A percentile compares a stretch with the other conserved stretches of the same genome.
Conservation (phyloP, 2,888 invertebrate genomes). For the Abrostola tripartita region DNA sequence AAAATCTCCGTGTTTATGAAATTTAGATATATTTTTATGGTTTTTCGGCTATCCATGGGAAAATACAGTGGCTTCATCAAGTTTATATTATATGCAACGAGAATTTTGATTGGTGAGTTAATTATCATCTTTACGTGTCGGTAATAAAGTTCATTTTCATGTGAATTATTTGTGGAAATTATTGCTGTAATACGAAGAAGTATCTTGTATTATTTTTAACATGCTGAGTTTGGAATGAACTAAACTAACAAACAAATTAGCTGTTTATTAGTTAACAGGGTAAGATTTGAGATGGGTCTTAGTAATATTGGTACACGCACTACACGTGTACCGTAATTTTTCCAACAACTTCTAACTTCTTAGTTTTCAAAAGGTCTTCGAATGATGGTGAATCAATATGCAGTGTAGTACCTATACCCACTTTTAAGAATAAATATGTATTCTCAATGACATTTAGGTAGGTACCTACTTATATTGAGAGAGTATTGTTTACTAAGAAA, state of each 20-base stretch:
- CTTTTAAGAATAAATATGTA: no score
- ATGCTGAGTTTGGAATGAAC: slow-evolving; percentile 43
- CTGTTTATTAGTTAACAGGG: slow-evolving; percentile 27
- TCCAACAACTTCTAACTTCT: no score
- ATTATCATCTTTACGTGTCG: neutral
- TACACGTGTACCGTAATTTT: no score
- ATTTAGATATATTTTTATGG: slow-evolving; percentile 64
- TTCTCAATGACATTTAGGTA: no score
- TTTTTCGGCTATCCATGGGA: slow-evolving; percentile 57
- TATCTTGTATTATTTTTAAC: slow-evolving; percentile 27
- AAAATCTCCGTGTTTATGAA: slow-evolving; percentile 65
- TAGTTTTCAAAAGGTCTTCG: no score
- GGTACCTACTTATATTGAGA: no score
- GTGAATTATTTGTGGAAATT: neutral
- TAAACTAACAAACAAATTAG: slow-evolving; percentile 23
- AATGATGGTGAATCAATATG: no score
- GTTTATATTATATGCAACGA: slow-evolving; percentile 45
- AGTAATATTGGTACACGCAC: no score
- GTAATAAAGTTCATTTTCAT: slow-evolving; percentile 11
- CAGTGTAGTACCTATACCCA: no score
- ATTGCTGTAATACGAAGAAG: slow-evolving; percentile 46
- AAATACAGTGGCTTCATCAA: slow-evolving; percentile 62
- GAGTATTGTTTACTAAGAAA: no score
- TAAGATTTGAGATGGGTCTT: neutral
- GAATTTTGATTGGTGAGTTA: neutral